Base-by-base conservation (phyloP, 2,797 vertebrate species). In the Vespertilio murinus region DNA sequence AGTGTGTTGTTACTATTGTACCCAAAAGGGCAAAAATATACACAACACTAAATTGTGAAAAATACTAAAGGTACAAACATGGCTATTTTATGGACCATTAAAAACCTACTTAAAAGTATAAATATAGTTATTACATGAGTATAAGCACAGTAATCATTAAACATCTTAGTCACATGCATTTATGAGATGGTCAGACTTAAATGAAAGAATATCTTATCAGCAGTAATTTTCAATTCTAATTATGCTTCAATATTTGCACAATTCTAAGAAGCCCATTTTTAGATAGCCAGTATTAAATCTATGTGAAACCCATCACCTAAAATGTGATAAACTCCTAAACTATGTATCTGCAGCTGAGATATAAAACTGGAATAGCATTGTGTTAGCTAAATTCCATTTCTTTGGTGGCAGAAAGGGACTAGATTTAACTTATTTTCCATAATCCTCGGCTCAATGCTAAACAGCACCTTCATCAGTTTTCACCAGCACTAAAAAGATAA, bases 251-350 rank as follows among this genome's bases (percentile, higher is more conserved):
- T 78, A 73, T 80, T 73, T 73, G 20, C 42, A 23, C n/a, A 83
- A 67, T 75, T 56, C 8, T 47, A 73, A 91, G 79, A 71, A 54
- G 13, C 1, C 20, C 69, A 79, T 38, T 79, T 85, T 33, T n/a
- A 85, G 79, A 85, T 65, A 77, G n/a, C 20, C 25, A 75, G 18
- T 61, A 42, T 89, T 79, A 89, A 33, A 77, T 83, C 64, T 70
- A 10, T 30, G 1, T 91, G 35, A 91, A 7, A 4, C 6, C n/a
- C 3, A 38, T 74, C 85, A n/a, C 38, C 73, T 74, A 33, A 56
- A 95, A 95, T 69, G 71, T 10, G 35, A 80, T 86, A 80, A 78
- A 47, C 5, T 91, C 35, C 10, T 89, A 84, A 70, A 91, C 73
- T 77, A 42, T 61, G 9, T 49, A 65, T 81, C 65, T 85, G 12